Evolutionary conservation across 2,797 vertebrate species (phyloP).

Genomic region (Adelosebastes latens): DNA sequence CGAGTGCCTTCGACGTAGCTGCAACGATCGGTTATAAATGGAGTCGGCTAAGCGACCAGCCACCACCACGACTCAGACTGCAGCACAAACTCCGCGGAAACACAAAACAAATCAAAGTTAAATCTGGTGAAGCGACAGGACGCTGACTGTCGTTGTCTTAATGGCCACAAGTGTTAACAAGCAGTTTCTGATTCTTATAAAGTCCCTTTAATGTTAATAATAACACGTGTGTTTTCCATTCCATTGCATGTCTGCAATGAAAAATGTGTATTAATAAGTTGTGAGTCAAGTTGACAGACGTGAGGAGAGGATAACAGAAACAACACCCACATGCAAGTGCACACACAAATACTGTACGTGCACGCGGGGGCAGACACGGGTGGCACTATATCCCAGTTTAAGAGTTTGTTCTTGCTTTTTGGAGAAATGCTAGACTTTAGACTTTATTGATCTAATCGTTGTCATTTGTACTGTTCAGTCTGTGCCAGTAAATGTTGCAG

Average conservation of each 20-base stretch:
- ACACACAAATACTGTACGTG: conserved; percentile 10
- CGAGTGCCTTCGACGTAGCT: no score
- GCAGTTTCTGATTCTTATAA: no score
- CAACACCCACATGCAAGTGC: conserved; percentile 1
- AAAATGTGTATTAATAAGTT: neutral
- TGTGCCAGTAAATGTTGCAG: conserved; percentile 59
- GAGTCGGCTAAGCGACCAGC: no score
- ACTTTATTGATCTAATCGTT: conserved; percentile 76
- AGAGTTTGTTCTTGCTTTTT: conserved; percentile 63
- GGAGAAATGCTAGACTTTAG: conserved; percentile 75
- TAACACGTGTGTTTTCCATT: neutral
- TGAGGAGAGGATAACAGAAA: conserved; percentile 5
- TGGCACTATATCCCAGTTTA: conserved; percentile 54
- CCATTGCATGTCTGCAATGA: neutral
- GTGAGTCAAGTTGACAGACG: conserved; percentile 17
- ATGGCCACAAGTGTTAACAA: no score
- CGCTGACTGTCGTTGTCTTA: no score
- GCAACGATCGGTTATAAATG: no score
- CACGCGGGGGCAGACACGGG: conserved; percentile 33
- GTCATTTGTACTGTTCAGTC: conserved; percentile 67
- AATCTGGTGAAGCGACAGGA: no score
- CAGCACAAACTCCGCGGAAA: no score
- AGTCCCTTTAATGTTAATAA: neutral
- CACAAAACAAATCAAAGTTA: no score
- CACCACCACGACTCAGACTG: no score